Base-by-base conservation (phyloP, 1,140 invertebrate genomes). In the Galendromus occidentalis region DNA sequence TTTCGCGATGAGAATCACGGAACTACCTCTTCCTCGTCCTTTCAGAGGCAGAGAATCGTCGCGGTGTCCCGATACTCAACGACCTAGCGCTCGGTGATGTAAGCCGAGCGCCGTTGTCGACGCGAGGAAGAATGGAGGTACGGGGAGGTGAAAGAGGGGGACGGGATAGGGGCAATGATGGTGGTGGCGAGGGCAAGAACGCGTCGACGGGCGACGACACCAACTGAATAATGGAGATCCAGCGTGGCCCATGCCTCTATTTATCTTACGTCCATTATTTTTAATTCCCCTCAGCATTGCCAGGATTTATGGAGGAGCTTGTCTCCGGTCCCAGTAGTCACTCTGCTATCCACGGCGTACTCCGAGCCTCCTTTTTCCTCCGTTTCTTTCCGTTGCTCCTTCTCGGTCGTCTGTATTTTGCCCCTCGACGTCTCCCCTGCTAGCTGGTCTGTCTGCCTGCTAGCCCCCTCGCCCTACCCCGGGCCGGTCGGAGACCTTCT, bases 301-400 rank as follows among this genome's bases (percentile, higher is more conserved):
- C 51, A 59, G 51, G 51, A 59, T 59, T 59, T 22, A 59, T 59
- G 51, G 51, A 39, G 33, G 33, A 59, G 51, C 51, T 59, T 59
- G 51, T 59, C 51, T 59, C 51, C 51, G 25, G 18, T 47, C 51
- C 51, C 22, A 29, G 51, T 59, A 17, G 14, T 22, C 18, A 59
- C 51, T 33, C 25, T 59, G 12, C 2, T 25, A 17, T 59, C 51
- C 51, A 17, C 18, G 45, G 45, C 22, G 14, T 22, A 22, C 51
- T 47, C 14, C 20, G 33, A 39, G 33, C 51, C 33, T 59, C 51
- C 18, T 33, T 25, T 59, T 17, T 47, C 45, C 7, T 33, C 14
- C 51, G 51, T 59, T 59, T 25, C 51, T 14, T 14, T 28, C 45
- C 25, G 28, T n/a, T n/a, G n/a, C 45, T 47, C 14, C 51, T 25